A percentile compares a stretch with the other conserved stretches of the same genome.
Evolutionary conservation across 2,888 invertebrate genomes (phyloP).

Genomic region (Celastrina argiolus): DNA sequence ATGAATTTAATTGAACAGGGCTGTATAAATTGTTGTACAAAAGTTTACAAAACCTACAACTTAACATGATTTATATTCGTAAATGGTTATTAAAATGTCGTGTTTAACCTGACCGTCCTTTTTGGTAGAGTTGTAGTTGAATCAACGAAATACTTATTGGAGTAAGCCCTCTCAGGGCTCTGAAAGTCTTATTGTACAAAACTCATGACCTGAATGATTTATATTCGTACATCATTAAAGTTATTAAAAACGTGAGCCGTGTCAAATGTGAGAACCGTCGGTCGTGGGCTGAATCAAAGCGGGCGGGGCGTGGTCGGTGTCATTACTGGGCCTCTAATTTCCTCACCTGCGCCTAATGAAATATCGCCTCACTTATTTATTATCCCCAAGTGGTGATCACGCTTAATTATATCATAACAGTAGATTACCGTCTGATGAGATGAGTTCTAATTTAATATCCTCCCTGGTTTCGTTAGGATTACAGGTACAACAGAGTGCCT

Average conservation of each 20-base stretch:
- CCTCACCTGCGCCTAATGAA: slow-evolving; percentile 64
- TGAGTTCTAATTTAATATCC: neutral
- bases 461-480: slow-evolving; percentile 10
- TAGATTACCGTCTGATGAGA: neutral
- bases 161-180: neutral
- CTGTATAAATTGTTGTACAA: no score
- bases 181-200: neutral
- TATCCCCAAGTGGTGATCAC: slow-evolving; percentile 21
- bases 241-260: slow-evolving; percentile 11
- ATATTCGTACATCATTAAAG: slow-evolving; percentile 10
- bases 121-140: no score
- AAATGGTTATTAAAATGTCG: no score
- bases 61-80: no score
- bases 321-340: slow-evolving; percentile 60
- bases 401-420: slow-evolving; percentile 9
- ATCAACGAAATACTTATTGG: no score
- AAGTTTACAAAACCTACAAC: no score
- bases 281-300: slow-evolving; percentile 32
- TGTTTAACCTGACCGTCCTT: no score
- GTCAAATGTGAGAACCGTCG: slow-evolving; percentile 11
- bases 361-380: slow-evolving; percentile 39
- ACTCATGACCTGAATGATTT: neutral
- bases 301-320: slow-evolving; percentile 50
- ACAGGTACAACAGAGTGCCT: neutral
- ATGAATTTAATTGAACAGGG: no score